Conservation (phyloP, 2,797 vertebrate genomes). For the Rhynchotus rufescens region DNA sequence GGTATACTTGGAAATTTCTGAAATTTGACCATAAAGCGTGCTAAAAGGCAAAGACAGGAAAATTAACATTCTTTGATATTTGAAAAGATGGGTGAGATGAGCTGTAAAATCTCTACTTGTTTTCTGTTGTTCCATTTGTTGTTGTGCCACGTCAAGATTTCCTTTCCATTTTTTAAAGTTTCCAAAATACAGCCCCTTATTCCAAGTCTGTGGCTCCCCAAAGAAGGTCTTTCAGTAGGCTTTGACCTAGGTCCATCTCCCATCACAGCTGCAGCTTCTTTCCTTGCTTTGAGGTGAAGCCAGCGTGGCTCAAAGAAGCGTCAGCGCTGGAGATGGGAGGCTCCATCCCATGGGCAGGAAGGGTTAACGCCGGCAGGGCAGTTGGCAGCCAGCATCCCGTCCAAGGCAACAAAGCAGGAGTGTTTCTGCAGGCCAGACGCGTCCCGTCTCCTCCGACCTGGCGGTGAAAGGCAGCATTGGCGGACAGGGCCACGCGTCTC, state of each 20-base stretch:
- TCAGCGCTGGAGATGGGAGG: not conserved
- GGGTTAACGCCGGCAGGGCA: not conserved
- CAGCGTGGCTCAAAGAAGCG: not conserved
- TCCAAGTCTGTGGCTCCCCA: not conserved
- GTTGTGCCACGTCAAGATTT: not conserved
- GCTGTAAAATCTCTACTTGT: conserved; percentile 7
- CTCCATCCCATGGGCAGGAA: not conserved
- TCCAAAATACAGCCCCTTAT: conserved; percentile 19
- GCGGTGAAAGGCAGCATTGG: not conserved
- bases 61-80: not conserved
- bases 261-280: conserved; percentile 16
- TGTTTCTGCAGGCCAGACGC: not conserved
- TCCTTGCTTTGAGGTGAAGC: conserved; percentile 46
- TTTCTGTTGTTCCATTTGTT: conserved; percentile 7
- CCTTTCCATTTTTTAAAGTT: not conserved
- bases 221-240: not conserved
- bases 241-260: conserved; percentile 21
- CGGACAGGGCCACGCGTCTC: not conserved
- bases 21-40: not conserved
- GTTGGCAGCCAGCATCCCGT: not conserved
- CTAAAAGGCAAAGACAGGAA: not conserved
- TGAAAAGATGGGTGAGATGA: not conserved
- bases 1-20: not conserved
- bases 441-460: not conserved
- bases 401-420: not conserved